Evolutionary conservation across 2,113 vertebrate species (phyloP).

Genomic region (Haemorhous mexicanus): DNA sequence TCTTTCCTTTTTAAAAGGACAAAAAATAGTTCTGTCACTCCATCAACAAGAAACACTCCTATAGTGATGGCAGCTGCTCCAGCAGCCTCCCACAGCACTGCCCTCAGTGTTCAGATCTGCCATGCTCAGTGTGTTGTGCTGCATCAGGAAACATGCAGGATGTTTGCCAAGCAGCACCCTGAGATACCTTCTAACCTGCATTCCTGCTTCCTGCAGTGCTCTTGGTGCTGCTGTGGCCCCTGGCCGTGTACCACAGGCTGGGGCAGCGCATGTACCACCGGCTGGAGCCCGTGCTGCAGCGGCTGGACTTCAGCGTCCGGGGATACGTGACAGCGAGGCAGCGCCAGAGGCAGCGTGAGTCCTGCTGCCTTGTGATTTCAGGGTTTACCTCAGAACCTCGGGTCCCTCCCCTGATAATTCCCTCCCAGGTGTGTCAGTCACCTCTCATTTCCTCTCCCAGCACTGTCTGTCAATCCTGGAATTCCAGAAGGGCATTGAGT

Average conservation of each 20-base stretch:
- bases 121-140: neutral
- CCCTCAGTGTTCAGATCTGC: neutral
- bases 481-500: too few relatives aligned
- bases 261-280: slow-evolving; percentile 78
- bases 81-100: rapidly evolving
- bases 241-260: slow-evolving; percentile 84
- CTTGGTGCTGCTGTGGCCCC: slow-evolving; percentile 82
- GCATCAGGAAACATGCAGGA: neutral
- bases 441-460: too few relatives aligned
- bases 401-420: too few relatives aligned
- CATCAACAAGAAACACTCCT: too few relatives aligned
- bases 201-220: slow-evolving; percentile 75
- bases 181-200: neutral
- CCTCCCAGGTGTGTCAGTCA: too few relatives aligned
- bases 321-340: slow-evolving; percentile 91
- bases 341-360: slow-evolving; percentile 89
- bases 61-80: neutral
- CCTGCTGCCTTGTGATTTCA: neutral
- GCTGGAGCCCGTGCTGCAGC: slow-evolving; percentile 89
- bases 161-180: neutral
- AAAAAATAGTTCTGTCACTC: too few relatives aligned
- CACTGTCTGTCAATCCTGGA: too few relatives aligned
- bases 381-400: too few relatives aligned
- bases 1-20: too few relatives aligned
- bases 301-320: slow-evolving; percentile 87